Percentiles rank a stretch among this genome's conserved stretches.
Conservation (phyloP, 1,140 invertebrate species). For the Drosophila yakuba region DNA sequence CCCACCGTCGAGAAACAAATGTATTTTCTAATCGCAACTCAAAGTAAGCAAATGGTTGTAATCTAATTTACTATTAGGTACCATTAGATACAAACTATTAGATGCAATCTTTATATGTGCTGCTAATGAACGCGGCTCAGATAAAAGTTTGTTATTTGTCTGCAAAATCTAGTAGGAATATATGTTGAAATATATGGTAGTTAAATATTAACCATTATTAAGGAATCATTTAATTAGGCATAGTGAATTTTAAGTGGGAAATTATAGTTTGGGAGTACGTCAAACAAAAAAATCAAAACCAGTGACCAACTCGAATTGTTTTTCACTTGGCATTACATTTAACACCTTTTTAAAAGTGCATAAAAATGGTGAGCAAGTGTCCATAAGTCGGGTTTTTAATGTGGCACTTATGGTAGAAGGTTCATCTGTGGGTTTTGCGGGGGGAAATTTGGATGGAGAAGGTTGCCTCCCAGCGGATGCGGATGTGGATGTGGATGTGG, state of each 20-base stretch:
- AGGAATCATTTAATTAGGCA: too few relatives aligned
- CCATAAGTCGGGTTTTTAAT: slow-evolving; percentile 21
- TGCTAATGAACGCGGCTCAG: too few relatives aligned
- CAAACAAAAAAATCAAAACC: not conserved
- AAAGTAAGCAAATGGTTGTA: not conserved
- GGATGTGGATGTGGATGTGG: slow-evolving; percentile 21
- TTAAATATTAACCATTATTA: too few relatives aligned
- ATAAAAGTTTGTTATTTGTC: too few relatives aligned
- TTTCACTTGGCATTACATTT: slow-evolving; percentile 5
- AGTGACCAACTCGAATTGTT: slow-evolving; percentile 8
- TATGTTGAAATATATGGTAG: too few relatives aligned
- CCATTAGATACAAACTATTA: not conserved
- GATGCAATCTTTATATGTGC: not conserved
- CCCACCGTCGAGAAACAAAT: not conserved
- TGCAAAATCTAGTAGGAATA: too few relatives aligned
- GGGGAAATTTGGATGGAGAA: not conserved
- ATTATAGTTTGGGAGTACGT: not conserved
- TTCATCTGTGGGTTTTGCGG: slow-evolving; percentile 14
- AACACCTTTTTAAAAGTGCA: slow-evolving; percentile 8
- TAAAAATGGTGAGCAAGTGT: slow-evolving; percentile 1
- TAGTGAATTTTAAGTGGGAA: not conserved
- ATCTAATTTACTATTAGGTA: not conserved
- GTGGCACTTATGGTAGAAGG: slow-evolving; percentile 13
- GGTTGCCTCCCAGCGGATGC: slow-evolving; percentile 20
- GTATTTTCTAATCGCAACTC: slow-evolving; percentile 3